These are phyloP conservation scores for Vollenhovia emeryi DNA, from an alignment of 1,140 invertebrate species.

Conservation along the genomic window DNA sequence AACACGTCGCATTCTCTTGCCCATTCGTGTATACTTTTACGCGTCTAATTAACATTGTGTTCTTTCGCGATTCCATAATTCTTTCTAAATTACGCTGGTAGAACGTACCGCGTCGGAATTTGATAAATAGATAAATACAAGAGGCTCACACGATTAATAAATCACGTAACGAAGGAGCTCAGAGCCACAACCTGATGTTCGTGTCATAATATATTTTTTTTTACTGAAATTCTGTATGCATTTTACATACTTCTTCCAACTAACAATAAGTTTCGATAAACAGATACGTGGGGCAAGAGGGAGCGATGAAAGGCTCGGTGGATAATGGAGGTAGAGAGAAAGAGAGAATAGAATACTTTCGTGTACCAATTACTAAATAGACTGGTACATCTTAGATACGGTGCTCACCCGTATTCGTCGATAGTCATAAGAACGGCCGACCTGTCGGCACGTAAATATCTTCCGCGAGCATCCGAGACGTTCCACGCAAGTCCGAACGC, in stretches of 20 bases:
- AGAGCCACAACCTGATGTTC: too few species aligned
- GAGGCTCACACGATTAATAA: too few species aligned
- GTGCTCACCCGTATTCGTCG: conserved; percentile 37
- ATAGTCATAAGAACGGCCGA: conserved; percentile 35
- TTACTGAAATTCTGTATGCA: too few species aligned
- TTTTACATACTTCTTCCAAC: too few species aligned
- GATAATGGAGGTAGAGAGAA: conserved; percentile 10
- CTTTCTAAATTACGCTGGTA: not conserved
- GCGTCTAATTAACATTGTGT: not conserved
- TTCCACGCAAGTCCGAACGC: not conserved
- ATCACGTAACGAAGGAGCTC: too few species aligned
- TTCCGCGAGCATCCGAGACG: not conserved
- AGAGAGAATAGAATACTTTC: conserved; percentile 13
- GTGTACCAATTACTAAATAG: conserved; percentile 56
- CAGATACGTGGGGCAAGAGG: not conserved
- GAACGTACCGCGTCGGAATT: not conserved
- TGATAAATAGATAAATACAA: conserved; percentile 9
- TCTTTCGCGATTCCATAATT: not conserved
- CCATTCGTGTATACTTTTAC: not conserved
- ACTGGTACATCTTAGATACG: conserved; percentile 45
- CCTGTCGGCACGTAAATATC: conserved; percentile 1
- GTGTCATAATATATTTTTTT: too few species aligned
- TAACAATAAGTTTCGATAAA: not conserved
- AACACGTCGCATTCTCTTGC: not conserved
- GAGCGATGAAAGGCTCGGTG: not conserved